Evolutionary conservation across 1,140 invertebrate species (phyloP).

Genomic region (Rhopalosiphum maidis): DNA sequence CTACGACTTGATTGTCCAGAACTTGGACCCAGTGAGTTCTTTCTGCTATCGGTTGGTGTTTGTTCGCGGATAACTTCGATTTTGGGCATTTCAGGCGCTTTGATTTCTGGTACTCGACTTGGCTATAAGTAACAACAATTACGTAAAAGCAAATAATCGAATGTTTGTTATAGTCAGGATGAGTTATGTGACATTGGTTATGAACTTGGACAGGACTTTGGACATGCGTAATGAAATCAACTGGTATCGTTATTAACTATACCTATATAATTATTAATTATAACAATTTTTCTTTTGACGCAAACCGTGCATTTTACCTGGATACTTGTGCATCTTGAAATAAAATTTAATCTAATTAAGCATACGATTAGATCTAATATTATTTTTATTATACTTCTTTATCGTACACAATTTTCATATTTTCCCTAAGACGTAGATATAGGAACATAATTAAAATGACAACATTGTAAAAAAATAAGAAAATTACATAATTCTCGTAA

Average conservation of each 20-base stretch:
- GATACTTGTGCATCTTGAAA: not conserved
- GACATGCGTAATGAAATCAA: not conserved
- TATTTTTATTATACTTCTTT: not conserved
- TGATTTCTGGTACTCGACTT: slow-evolving; percentile 75
- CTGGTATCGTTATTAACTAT: not conserved
- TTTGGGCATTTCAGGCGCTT: slow-evolving; percentile 79
- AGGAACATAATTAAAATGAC: not conserved
- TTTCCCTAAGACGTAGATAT: not conserved
- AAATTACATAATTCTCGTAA: not conserved
- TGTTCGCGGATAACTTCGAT: slow-evolving; percentile 84
- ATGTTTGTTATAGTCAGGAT: not conserved
- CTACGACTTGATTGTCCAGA: slow-evolving; percentile 74
- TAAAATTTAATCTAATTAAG: not conserved
- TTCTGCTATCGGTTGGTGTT: slow-evolving; percentile 72
- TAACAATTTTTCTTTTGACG: not conserved
- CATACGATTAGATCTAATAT: not conserved
- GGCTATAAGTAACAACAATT: slow-evolving; percentile 16
- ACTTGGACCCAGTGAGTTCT: slow-evolving; percentile 79
- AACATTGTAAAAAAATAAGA: not conserved
- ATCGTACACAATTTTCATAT: not conserved
- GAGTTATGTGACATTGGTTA: not conserved
- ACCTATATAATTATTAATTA: too few species aligned
- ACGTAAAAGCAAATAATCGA: not conserved
- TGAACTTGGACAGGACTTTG: not conserved
- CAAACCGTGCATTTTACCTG: slow-evolving; percentile 31